phyloP scores from a whole-genome alignment of 2,888 invertebrate species.

The Deroplatys truncata region DNA sequence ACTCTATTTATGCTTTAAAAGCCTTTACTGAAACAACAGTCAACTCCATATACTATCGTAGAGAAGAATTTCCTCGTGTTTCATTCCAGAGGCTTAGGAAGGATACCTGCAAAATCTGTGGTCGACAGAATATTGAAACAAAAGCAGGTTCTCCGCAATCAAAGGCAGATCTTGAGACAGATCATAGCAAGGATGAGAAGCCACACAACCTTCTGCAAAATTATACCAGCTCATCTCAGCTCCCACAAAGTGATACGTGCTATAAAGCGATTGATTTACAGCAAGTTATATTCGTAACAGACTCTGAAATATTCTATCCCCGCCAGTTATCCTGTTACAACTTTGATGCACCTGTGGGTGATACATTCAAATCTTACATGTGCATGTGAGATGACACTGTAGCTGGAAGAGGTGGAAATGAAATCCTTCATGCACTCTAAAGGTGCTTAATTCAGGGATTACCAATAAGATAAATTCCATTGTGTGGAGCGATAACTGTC shows the following conservation, averaged over 20 bases:
- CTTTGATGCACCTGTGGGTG: slow-evolving; percentile 32
- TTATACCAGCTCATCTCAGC: slow-evolving; percentile 13
- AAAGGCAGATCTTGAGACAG: slow-evolving; percentile 3
- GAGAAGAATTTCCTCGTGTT: neutral
- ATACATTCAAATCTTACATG: slow-evolving; percentile 15
- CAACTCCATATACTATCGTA: neutral
- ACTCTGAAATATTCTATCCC: slow-evolving; percentile 37
- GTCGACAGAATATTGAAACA: neutral
- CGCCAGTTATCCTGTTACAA: slow-evolving; percentile 36
- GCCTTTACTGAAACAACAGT: neutral
- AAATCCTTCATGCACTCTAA: slow-evolving; percentile 9
- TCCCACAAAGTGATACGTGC: slow-evolving; percentile 33
- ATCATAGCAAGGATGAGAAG: slow-evolving; percentile 27
- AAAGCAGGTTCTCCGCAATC: neutral
- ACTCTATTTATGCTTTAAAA: neutral
- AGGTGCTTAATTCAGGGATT: no score
- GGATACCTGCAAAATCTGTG: neutral
- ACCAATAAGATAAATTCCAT: no score
- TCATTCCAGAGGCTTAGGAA: neutral
- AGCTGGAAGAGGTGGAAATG: slow-evolving; percentile 34
- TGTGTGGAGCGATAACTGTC: no score
- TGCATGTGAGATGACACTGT: slow-evolving; percentile 35
- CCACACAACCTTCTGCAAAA: slow-evolving; percentile 17
- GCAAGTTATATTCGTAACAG: slow-evolving; percentile 37
- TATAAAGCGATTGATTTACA: slow-evolving; percentile 35